Percentiles rank a stretch among this genome's conserved stretches.
Evolutionary conservation across 2,113 vertebrate genomes (phyloP).

Genomic region (Climacteris rufus): DNA sequence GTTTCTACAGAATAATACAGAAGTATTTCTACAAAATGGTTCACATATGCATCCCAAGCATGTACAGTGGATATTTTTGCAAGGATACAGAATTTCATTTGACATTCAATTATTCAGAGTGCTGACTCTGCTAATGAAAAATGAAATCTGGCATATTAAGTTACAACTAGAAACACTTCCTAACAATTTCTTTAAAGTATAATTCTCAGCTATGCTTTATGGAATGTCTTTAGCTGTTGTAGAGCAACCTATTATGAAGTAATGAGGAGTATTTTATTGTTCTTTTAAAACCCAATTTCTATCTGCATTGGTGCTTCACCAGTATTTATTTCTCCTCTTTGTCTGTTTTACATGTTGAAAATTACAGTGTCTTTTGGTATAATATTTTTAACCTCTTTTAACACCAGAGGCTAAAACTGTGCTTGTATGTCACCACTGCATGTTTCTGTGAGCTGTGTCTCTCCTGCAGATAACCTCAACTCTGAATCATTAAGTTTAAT

Average conservation of each 20-base stretch:
- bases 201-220: neutral
- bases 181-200: neutral
- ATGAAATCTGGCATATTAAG: slow-evolving; percentile 3
- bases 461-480: fast-evolving
- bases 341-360: neutral
- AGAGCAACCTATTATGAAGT: neutral
- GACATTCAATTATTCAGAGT: slow-evolving; percentile 33
- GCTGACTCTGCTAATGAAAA: slow-evolving; percentile 35
- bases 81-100: neutral
- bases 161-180: neutral
- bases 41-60: neutral
- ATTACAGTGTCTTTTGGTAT: neutral
- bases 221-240: neutral
- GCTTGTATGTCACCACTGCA: neutral
- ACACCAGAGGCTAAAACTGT: neutral
- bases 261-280: neutral
- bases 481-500: neutral
- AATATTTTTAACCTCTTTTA: neutral
- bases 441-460: neutral
- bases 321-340: neutral
- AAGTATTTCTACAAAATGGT: neutral
- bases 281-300: neutral
- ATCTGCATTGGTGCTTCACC: neutral
- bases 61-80: neutral
- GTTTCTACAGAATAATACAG: neutral